phyloP scores from a whole-genome alignment of 1,140 invertebrate genomes.

The Pinna nobilis region DNA sequence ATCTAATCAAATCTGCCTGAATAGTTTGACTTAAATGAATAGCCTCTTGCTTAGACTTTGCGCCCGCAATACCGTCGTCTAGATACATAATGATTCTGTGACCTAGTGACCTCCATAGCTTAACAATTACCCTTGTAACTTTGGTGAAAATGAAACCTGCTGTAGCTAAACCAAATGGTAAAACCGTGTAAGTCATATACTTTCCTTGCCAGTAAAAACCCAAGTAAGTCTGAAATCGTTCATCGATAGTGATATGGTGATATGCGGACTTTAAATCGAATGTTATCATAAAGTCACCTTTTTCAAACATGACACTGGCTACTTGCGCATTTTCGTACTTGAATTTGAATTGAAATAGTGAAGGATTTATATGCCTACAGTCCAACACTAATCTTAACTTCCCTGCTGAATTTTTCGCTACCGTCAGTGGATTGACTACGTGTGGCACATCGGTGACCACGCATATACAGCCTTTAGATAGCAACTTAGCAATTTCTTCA shows the following conservation, averaged over 20 bases:
- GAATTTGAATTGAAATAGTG: not conserved
- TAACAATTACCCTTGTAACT: not conserved
- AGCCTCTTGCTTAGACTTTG: not conserved
- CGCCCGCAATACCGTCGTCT: constrained; percentile 20
- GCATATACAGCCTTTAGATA: no score
- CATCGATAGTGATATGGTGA: constrained; percentile 17
- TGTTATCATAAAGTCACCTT: constrained; percentile 10
- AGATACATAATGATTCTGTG: constrained; percentile 23
- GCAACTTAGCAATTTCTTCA: no score
- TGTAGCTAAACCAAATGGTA: constrained; percentile 34
- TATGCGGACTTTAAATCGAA: constrained; percentile 28
- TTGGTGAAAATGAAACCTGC: constrained; percentile 36
- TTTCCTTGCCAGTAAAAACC: not conserved
- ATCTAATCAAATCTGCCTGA: not conserved
- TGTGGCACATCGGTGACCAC: no score
- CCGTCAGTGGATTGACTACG: not conserved
- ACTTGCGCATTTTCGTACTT: constrained; percentile 9
- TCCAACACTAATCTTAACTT: constrained; percentile 18
- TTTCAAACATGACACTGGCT: constrained; percentile 5
- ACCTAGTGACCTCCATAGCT: constrained; percentile 6
- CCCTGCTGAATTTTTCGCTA: not conserved
- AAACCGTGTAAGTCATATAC: constrained; percentile 32
- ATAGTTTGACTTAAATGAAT: not conserved
- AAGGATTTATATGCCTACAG: constrained; percentile 10
- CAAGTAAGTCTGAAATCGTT: constrained; percentile 34